Conservation (phyloP, 2,113 vertebrate species). For the Ariopsis seemanni region DNA sequence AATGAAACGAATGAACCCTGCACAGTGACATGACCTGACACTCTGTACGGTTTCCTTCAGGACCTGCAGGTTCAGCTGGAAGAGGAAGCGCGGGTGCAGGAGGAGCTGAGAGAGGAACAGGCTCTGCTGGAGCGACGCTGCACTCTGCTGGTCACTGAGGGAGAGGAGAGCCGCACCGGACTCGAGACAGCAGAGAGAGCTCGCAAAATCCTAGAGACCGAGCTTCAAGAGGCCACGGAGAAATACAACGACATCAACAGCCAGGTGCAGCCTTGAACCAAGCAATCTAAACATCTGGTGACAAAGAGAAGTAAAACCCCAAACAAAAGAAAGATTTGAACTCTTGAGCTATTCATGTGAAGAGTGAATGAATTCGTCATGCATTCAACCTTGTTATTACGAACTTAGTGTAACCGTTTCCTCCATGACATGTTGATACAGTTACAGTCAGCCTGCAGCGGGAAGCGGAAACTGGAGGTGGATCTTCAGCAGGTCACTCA, state of each 20-base stretch:
- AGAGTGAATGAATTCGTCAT: background rate
- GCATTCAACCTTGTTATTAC: background rate
- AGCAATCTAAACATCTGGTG: background rate
- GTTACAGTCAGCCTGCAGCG: conserved; percentile 68
- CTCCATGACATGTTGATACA: conserved; percentile 36
- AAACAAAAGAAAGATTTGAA: background rate
- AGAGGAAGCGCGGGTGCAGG: conserved; percentile 69
- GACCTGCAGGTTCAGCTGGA: conserved; percentile 77
- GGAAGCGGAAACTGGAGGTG: conserved; percentile 74
- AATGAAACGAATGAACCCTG: background rate
- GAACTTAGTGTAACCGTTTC: background rate
- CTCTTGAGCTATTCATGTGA: background rate
- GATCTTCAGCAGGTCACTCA: conserved; percentile 75
- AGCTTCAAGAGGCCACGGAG: conserved; percentile 69
- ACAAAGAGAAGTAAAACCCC: background rate
- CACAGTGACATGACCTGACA: background rate
- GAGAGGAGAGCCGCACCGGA: conserved; percentile 60
- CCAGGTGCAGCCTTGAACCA: conserved; percentile 64
- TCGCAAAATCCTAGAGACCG: conserved; percentile 70
- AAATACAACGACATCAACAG: conserved; percentile 73
- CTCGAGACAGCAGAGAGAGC: conserved; percentile 69
- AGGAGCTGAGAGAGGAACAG: conserved; percentile 71
- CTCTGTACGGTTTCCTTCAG: conserved; percentile 49
- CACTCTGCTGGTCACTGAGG: conserved; percentile 63
- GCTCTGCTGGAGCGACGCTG: conserved; percentile 71